Conservation (phyloP, 2,888 invertebrate genomes). For the Megalurothrips usitatus region DNA sequence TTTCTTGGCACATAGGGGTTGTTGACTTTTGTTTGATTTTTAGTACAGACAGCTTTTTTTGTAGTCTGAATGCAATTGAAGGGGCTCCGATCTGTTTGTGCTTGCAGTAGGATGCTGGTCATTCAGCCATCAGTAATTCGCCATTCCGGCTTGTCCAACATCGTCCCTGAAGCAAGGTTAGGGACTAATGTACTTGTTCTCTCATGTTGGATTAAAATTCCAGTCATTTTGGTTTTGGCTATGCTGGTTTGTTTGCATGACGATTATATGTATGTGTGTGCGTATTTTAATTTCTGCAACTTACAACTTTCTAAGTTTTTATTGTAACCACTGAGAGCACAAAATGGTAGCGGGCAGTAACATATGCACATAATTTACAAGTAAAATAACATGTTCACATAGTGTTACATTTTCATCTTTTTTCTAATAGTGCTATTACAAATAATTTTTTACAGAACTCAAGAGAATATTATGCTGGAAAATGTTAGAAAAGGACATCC, state of each 20-base stretch:
- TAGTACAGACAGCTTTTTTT: not conserved
- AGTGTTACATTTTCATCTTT: not conserved
- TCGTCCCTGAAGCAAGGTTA: constrained; percentile 20
- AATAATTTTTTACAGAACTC: constrained; percentile 47
- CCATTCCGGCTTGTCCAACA: constrained; percentile 24
- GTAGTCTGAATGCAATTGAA: not conserved
- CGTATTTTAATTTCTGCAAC: not conserved
- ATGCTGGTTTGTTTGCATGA: not conserved
- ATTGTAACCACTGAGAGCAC: not conserved
- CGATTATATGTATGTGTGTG: not conserved
- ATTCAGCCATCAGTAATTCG: constrained; percentile 18
- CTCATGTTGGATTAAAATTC: not conserved
- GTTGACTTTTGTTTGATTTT: no score
- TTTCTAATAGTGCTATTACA: not conserved
- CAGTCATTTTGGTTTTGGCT: not conserved
- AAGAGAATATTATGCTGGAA: constrained; percentile 67
- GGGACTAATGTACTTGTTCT: not conserved
- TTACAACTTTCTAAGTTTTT: not conserved
- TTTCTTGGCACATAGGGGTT: no score
- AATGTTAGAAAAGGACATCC: constrained; percentile 66
- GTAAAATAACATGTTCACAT: not conserved
- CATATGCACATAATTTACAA: no score
- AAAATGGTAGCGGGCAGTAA: no score
- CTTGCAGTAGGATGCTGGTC: constrained; percentile 19
- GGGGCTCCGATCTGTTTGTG: not conserved